Evolutionary conservation across 2,113 vertebrate species (phyloP), one percentile per base, ranked within the genome.

Genomic region (Chauna torquata): DNA sequence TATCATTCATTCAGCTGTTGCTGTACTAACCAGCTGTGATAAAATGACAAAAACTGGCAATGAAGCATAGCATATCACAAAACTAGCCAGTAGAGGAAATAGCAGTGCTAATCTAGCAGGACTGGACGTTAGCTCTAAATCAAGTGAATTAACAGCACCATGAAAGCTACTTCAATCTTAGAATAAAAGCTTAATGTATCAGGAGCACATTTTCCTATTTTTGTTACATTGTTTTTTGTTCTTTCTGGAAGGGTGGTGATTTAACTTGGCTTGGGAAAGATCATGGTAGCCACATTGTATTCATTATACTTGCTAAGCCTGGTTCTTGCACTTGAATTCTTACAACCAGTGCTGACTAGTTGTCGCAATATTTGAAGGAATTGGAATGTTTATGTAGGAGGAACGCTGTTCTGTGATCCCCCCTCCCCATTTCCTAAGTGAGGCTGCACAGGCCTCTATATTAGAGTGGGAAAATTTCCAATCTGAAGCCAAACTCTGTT

Each of bases 151-250:
- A 90, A 83, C 71, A 55, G 54, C n/a, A 42, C 84, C 92, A 11
- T 77, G 92, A 95, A 94, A 97, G 54, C 75, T 74, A 47, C 86
- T 85, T 83, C 78, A 77, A 3, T 25, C 62, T 90, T 20, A 74
- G 62, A 76, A 92, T 50, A 34, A 70, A 88, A 82, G 50, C 86
- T 69, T 70, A 18, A 34, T 38, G 7, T 74, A 74, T 13, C 78
- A 38, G 49, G 45, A 85, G 86, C 89, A 89, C 92, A 90, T 95
- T 97, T 95, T 97, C 89, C 86, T 95, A 62, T 92, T 95, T 97
- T 95, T 64, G 47, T 90, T 92, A 94, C 86, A 70, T 92, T 95
- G 91, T 65, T 96, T 95, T 95, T 96, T 88, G 75, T 74, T 96
- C 95, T 88, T 83, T 70, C 87, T 96, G 87, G 86, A 74, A 92